Evolutionary conservation across 1,140 invertebrate species (phyloP).

Genomic region (Drosophila pandora): DNA sequence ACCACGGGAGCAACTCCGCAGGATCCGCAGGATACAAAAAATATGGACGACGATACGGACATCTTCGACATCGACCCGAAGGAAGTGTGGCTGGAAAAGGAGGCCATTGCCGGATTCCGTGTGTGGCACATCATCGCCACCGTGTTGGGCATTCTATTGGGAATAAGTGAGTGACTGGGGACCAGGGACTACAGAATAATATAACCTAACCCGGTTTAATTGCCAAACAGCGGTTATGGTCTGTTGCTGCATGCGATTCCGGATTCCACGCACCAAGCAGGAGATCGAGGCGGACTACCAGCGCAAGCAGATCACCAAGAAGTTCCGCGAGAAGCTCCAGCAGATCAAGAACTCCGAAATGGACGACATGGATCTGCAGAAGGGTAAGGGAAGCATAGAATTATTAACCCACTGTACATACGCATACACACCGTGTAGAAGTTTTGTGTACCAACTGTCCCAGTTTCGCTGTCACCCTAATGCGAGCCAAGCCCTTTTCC

Average conservation of each 20-base stretch:
- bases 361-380: slow-evolving; percentile 91
- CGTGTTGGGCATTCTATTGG: slow-evolving; percentile 85
- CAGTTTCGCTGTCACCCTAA: slow-evolving; percentile 65
- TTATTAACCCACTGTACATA: slow-evolving; percentile 19
- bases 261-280: slow-evolving; percentile 95
- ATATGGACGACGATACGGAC: slow-evolving; percentile 67
- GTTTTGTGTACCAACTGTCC: slow-evolving; percentile 56
- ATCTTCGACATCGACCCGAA: slow-evolving; percentile 58
- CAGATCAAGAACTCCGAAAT: slow-evolving; percentile 93
- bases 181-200: neutral
- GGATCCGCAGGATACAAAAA: slow-evolving; percentile 3
- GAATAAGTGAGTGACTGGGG: slow-evolving; percentile 51
- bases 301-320: slow-evolving; percentile 91
- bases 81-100: slow-evolving; percentile 86
- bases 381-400: slow-evolving; percentile 85
- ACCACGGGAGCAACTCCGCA: slow-evolving; percentile 25
- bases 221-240: slow-evolving; percentile 88
- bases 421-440: slow-evolving; percentile 24
- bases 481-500: slow-evolving; percentile 72
- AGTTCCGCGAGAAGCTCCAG: slow-evolving; percentile 91
- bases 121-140: slow-evolving; percentile 88
- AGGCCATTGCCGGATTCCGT: slow-evolving; percentile 85
- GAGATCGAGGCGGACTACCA: slow-evolving; percentile 96
- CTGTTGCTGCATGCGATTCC: slow-evolving; percentile 93
- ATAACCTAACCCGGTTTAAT: neutral